phyloP scores from a whole-genome alignment of 1,140 invertebrate genomes.

The Drosophila kikkawai region DNA sequence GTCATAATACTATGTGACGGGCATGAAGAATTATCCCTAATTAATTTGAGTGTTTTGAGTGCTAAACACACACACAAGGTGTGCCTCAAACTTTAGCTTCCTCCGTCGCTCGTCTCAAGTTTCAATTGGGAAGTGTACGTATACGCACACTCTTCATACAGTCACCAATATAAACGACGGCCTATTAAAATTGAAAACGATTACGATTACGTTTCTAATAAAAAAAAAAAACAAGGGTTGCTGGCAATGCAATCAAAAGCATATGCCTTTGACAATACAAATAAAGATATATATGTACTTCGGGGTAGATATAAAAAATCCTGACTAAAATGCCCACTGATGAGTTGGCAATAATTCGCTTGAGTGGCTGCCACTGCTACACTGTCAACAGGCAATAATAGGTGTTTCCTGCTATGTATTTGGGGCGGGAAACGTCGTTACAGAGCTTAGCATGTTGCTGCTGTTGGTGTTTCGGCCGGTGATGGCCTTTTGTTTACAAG shows the following conservation, averaged over 20 bases:
- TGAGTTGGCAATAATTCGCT: conserved; percentile 82
- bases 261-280: conserved; percentile 68
- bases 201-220: conserved; percentile 48
- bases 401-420: conserved; percentile 58
- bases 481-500: conserved; percentile 79
- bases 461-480: conserved; percentile 12
- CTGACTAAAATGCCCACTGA: conserved; percentile 76
- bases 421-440: conserved; percentile 62
- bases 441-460: conserved; percentile 42
- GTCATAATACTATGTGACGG: not conserved
- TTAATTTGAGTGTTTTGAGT: conserved; percentile 63
- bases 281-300: conserved; percentile 15
- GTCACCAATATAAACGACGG: conserved; percentile 18
- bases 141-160: conserved; percentile 9
- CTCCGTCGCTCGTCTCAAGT: conserved; percentile 42
- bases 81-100: conserved; percentile 27
- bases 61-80: conserved; percentile 46
- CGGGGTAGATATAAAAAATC: conserved; percentile 58
- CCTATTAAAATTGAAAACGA: conserved; percentile 65
- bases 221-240: conserved; percentile 34
- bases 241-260: conserved; percentile 48
- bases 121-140: conserved; percentile 35
- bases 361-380: conserved; percentile 64
- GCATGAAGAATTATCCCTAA: conserved; percentile 49
- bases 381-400: conserved; percentile 81